Percentiles rank a stretch among this genome's conserved stretches.
phyloP scores from a whole-genome alignment of 2,113 vertebrate genomes.

The Apodemus sylvaticus region DNA sequence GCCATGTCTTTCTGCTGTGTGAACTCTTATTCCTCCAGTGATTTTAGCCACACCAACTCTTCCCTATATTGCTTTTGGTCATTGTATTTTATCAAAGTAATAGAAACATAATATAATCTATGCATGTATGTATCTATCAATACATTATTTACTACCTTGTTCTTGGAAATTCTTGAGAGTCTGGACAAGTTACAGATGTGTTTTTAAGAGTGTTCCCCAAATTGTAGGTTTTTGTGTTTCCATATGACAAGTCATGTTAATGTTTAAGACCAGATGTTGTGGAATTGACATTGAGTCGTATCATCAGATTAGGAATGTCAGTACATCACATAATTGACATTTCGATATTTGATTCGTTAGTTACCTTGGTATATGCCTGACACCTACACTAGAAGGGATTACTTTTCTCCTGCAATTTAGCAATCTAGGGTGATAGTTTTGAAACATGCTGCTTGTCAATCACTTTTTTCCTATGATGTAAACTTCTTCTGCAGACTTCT shows the following conservation, averaged over 20 bases:
- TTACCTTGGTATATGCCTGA: neutral
- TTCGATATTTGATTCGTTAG: neutral
- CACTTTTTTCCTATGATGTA: neutral
- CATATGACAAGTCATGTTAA: neutral
- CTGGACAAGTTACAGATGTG: neutral
- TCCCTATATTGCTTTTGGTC: neutral
- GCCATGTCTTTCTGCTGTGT: no score
- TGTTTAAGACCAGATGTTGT: neutral
- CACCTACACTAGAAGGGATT: neutral
- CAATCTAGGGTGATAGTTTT: neutral
- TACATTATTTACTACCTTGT: neutral
- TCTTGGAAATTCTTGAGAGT: neutral
- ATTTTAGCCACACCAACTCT: neutral
- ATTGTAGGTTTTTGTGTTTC: slow-evolving; percentile 43
- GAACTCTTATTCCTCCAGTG: neutral
- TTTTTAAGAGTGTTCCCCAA: neutral
- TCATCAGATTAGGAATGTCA: neutral
- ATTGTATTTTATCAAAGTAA: neutral
- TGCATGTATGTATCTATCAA: no score
- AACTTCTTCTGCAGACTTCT: neutral
- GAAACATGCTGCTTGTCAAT: neutral
- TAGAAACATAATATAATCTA: neutral
- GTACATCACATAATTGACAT: neutral
- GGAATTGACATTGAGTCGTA: neutral
- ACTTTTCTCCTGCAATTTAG: neutral